Conservation (phyloP, 2,113 vertebrate genomes). For the Benitochromis conjunctus region DNA sequence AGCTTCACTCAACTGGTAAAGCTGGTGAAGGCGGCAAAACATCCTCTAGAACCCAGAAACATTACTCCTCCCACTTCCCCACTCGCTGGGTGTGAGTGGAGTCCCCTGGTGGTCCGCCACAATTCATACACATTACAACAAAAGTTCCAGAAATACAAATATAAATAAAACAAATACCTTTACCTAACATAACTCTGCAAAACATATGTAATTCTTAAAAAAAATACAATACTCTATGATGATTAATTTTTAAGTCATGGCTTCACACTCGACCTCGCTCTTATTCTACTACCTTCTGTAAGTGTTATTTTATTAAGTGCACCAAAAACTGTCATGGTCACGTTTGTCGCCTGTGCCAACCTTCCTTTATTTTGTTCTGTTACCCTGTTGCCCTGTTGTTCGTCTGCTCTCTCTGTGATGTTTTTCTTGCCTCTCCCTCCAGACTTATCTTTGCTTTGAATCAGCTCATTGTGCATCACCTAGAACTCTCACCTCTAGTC, state of each 20-base stretch:
- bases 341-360: background rate
- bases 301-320: background rate
- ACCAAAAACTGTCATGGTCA: background rate
- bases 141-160: background rate
- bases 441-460: background rate
- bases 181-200: background rate
- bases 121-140: background rate
- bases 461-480: background rate
- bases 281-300: background rate
- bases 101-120: too few species aligned
- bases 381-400: background rate
- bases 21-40: too few species aligned
- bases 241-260: background rate
- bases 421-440: background rate
- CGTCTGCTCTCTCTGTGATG: rapidly evolving
- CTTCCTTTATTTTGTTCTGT: background rate
- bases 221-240: too few species aligned
- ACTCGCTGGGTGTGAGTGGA: too few species aligned
- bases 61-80: too few species aligned
- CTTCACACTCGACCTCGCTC: background rate
- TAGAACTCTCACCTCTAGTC: background rate
- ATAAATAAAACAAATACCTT: background rate
- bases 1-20: too few species aligned
- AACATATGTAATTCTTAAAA: too few species aligned
- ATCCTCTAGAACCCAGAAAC: too few species aligned